Percentiles rank a stretch among this genome's conserved stretches.
These are phyloP conservation scores for Strix uralensis DNA, from an alignment of 2,113 vertebrate genomes.

Conservation along the genomic window DNA sequence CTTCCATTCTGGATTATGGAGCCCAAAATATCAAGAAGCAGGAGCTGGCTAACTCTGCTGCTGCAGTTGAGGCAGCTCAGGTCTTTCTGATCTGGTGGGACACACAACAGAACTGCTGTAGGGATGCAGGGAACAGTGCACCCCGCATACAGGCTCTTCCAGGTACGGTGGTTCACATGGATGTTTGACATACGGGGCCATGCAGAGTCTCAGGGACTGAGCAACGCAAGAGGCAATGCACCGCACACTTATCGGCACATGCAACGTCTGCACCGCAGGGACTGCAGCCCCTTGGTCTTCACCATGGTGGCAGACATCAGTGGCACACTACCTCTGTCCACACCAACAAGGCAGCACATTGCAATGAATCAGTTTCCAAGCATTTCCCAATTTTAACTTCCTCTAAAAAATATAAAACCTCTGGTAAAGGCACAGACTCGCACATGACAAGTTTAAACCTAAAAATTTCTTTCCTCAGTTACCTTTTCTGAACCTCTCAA, in stretches of 20 bases:
- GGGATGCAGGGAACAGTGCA: neutral
- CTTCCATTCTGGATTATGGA: neutral
- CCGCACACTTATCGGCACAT: rapidly evolving
- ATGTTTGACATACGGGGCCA: rapidly evolving
- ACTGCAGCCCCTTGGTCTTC: neutral
- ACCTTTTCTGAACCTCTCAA: neutral
- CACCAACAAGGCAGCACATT: neutral
- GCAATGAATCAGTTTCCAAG: neutral
- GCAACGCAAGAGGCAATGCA: rapidly evolving
- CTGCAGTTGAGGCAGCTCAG: neutral
- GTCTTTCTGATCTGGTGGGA: neutral
- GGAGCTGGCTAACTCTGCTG: neutral
- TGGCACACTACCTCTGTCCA: neutral
- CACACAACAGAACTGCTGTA: rapidly evolving
- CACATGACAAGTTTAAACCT: rapidly evolving
- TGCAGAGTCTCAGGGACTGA: neutral
- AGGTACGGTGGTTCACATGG: rapidly evolving
- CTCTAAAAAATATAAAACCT: neutral
- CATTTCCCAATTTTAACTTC: neutral
- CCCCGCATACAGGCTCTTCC: rapidly evolving
- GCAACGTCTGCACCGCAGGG: rapidly evolving
- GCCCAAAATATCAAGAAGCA: neutral
- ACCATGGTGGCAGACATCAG: rapidly evolving
- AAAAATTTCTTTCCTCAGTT: neutral
- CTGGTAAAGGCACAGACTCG: neutral